Base-by-base conservation (phyloP, 2,113 vertebrate species). In the Ptilorrhoa leucosticta region DNA sequence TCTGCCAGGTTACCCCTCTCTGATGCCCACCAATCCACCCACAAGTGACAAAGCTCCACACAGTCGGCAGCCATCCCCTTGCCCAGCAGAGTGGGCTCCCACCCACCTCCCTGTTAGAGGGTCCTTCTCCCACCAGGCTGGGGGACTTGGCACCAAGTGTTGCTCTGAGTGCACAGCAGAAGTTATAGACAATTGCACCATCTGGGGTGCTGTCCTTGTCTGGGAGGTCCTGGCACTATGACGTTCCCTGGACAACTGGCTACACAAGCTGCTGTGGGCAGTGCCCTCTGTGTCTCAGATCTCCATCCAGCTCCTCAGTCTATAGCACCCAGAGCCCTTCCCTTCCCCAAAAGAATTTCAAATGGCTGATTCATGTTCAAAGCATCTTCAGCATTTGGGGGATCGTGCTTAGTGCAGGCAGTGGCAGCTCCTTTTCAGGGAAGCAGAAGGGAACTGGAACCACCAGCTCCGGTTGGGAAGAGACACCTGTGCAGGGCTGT, bases 191-290 rank as follows among this genome's bases (percentile, higher is more conserved):
- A 50, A 10, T 17, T 47, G 42, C 77, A 51, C n/a, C 6, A 3
- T 5, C 28, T 11, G 22, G 12, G 42, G 10, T 11, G 30, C 20
- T 21, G 35, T 37, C 48, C 65, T 37, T 68, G n/a, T 12, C 39
- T 60, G 2, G n/a, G n/a, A 35, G 39, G 53, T 23, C 11, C n/a
- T 13, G 35, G 44, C 45, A 51, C 35, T 11, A 1, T 3, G 20
- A 50, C 21, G 18, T 27, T 19, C 63, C 24, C 76, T 65, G 57
- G 16, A 18, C 9, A 79, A 26, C 30, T 11, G 15, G 33, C n/a
- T 45, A 4, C 15, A 5, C 37, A 15, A 50, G 60, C 53, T 50
- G 26, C 64, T 31, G 1, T 0, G 0, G 15, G 22, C 51, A 28
- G 58, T 6, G 7, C 33, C n/a, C 48, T 60, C 65, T 1, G 2